Evolutionary conservation across 1,140 invertebrate genomes (phyloP).

Genomic region (Megalopta genalis): DNA sequence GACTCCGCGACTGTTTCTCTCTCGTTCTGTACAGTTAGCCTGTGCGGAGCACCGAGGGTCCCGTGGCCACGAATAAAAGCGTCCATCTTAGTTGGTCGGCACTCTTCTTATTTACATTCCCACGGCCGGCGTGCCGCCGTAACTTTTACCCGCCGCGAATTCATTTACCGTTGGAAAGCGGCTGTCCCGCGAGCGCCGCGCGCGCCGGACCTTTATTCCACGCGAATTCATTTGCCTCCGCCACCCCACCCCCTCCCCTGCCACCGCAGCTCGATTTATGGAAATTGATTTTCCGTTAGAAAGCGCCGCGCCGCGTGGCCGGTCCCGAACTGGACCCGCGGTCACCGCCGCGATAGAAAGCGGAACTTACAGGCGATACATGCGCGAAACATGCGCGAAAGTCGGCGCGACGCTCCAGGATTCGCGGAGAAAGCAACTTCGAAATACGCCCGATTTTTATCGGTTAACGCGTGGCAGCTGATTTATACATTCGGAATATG

Average conservation of each 20-base stretch:
- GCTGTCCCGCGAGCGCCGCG: background rate
- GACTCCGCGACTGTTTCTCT: slow-evolving; percentile 51
- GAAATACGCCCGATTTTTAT: too few species aligned
- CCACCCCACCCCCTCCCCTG: background rate
- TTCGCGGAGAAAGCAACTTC: too few species aligned
- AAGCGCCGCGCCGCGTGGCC: background rate
- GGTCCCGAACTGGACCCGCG: background rate
- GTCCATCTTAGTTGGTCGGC: slow-evolving; percentile 7
- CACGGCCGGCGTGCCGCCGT: slow-evolving; percentile 11
- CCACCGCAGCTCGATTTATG: slow-evolving; percentile 9
- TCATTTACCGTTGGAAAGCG: slow-evolving; percentile 31
- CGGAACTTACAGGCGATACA: background rate
- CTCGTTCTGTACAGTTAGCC: slow-evolving; percentile 56
- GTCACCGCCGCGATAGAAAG: slow-evolving; percentile 1
- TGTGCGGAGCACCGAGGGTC: slow-evolving; percentile 43
- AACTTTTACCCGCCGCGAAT: slow-evolving; percentile 24
- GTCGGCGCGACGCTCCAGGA: too few species aligned
- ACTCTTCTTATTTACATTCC: slow-evolving; percentile 50
- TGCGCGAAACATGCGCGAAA: too few species aligned
- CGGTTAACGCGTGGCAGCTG: too few species aligned
- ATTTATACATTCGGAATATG: too few species aligned
- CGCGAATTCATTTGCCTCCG: slow-evolving; percentile 9
- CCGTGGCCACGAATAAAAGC: slow-evolving; percentile 41
- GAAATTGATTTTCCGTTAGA: slow-evolving; percentile 21
- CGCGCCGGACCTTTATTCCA: slow-evolving; percentile 5